A percentile compares a stretch with the other conserved stretches of the same genome.
phyloP scores from a whole-genome alignment of 1,140 invertebrate species.

The Drosophila nigrodunni region DNA sequence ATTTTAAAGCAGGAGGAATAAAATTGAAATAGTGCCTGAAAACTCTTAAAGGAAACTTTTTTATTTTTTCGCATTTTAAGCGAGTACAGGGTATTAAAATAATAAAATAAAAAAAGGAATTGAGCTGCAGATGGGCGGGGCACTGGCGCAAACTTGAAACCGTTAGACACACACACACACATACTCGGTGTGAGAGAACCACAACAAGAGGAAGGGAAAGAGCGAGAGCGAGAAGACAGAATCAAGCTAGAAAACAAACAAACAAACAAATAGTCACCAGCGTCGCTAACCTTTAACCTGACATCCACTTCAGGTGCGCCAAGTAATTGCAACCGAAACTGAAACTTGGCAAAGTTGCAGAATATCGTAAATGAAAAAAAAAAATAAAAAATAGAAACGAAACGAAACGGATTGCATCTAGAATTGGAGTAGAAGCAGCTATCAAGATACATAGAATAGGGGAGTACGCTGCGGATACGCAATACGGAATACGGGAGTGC shows the following conservation, averaged over 20 bases:
- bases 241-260: conserved; percentile 46
- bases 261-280: conserved; percentile 39
- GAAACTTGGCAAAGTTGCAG: conserved; percentile 77
- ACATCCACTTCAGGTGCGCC: conserved; percentile 72
- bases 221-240: conserved; percentile 1
- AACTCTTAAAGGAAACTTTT: background rate
- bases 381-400: conserved; percentile 1
- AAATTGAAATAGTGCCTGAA: too few relatives aligned
- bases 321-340: conserved; percentile 78
- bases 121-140: conserved; percentile 28
- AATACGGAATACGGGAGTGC: conserved; percentile 1
- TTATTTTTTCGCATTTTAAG: background rate
- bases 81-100: background rate
- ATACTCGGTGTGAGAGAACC: background rate
- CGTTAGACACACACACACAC: conserved; percentile 41
- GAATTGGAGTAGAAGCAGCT: conserved; percentile 43
- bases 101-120: conserved; percentile 39
- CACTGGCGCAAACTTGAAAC: conserved; percentile 21
- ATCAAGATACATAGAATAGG: background rate
- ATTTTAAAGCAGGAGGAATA: too few relatives aligned
- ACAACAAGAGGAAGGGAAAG: background rate
- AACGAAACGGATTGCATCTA: conserved; percentile 58
- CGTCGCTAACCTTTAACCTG: conserved; percentile 68
- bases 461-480: conserved; percentile 10
- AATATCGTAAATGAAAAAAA: conserved; percentile 24